Base-by-base conservation (phyloP, 2,797 vertebrate genomes). In the Phyllotis vaccarum region DNA sequence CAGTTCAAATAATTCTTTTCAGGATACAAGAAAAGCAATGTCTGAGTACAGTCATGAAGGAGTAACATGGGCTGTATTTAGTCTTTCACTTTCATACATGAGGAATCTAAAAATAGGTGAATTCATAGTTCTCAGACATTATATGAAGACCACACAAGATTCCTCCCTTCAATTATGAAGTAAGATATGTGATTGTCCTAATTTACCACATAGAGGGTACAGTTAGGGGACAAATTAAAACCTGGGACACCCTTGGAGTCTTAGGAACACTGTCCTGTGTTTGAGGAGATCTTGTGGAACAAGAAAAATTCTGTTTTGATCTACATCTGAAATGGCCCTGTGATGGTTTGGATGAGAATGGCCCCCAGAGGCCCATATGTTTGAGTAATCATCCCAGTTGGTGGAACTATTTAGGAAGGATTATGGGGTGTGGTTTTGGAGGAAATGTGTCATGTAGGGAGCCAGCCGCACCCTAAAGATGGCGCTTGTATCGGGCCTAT, bases 21-120 rank as follows among this genome's bases (percentile, higher is more conserved):
- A 78, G 64, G 95, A 56, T 81, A 31, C 29, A 88, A 92, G 66
- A 14, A 78, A 62, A 82, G 37, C 93, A 21, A 83, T 64, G 78
- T 68, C 76, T 95, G 52, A 34, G 83, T 80, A 40, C 9, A 27
- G 13, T 31, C 29, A 72, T 22, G 54, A 83, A 68, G 24, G 58
- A 58, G 17, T 60, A 90, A 86, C 0, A 70, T 80, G 7, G 37
- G 66, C 40, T 37, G 31, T 24, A 90, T 37, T 79, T 89, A 86
- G 37, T 83, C 27, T 91, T 43, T 92, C 21, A 87, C 3, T 37
- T 66, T 86, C 90, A 72, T 13, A 29, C 49, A 19, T 13, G 54
- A 91, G 76, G 29, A 90, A 89, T 68, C 24, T 11, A 74, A 82
- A 86, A 89, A 56, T 49, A 58, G 10, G 14, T 79, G 81, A 68